Evolutionary conservation across 2,113 vertebrate species (phyloP), one percentile per base, ranked within the genome.

Genomic region (Ailurus styani): DNA sequence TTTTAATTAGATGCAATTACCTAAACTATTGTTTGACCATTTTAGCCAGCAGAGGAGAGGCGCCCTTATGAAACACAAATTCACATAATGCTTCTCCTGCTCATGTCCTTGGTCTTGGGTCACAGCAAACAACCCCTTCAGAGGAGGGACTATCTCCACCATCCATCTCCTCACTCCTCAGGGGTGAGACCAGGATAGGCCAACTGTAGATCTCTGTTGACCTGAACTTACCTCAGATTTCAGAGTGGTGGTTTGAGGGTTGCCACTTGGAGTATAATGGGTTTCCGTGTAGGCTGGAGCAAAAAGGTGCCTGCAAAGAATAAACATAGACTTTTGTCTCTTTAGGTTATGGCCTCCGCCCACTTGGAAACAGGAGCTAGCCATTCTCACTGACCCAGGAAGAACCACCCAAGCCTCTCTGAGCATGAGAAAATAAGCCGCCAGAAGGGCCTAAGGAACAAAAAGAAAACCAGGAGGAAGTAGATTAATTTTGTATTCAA

Each of bases 281-380:
- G 99, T 99, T 98, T 99, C 99, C 4, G 99, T 99, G 98, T 99
- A 99, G 97, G 98, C 98, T 45, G 99, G 98, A 87, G 99, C 99
- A 98, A 99, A 99, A 91, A 99, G 99, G 87, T 99, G 97, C 96
- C 99, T 99, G 97, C 55, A 97, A 93, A 96, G 52, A 98, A 96
- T 81, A 97, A 77, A 90, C 84, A 64, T 2, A 82, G 78, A 90
- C 15, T 70, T 94, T 87, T 45, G 29, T 54, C 45, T 70, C 64
- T 60, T 86, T 57, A 73, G 72, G 31, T 72, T 52, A 40, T 7
- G 13, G 25, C 86, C 7, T 81, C 57, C 20, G 54, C 21, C 73
- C 42, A 42, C 87, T 47, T 37, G 34, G 52, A 31, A 64, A 87
- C 27, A 47, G 34, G 0, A 5, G 3, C 45, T 13, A 78, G 42